These are phyloP conservation scores for Datnioides undecimradiatus DNA, from an alignment of 2,113 vertebrate species.

Conservation along the genomic window DNA sequence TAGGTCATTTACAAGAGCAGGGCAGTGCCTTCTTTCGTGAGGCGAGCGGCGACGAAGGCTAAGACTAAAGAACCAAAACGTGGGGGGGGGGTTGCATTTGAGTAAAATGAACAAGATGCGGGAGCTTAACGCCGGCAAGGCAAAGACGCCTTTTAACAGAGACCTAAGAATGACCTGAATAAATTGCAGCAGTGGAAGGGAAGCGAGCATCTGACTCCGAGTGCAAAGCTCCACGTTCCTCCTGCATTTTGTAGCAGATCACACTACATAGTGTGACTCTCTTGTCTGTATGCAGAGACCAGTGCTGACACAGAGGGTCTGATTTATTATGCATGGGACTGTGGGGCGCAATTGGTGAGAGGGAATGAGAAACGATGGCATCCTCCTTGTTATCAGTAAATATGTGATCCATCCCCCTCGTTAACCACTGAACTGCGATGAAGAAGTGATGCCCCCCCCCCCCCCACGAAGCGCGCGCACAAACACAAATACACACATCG, in stretches of 20 bases:
- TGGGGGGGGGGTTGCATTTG: constrained; percentile 55
- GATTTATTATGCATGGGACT: constrained; percentile 73
- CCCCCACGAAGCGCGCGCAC: too few relatives aligned
- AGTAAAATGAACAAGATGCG: constrained; percentile 57
- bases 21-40: constrained; percentile 68
- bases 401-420: constrained; percentile 63
- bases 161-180: constrained; percentile 70
- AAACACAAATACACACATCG: too few relatives aligned
- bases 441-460: constrained; percentile 37
- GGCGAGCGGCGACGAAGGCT: constrained; percentile 38
- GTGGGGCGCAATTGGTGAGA: constrained; percentile 54
- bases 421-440: constrained; percentile 67
- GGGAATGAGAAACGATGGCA: constrained; percentile 61
- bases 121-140: constrained; percentile 47
- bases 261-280: constrained; percentile 44
- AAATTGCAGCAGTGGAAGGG: constrained; percentile 44
- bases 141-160: constrained; percentile 44
- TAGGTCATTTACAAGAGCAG: constrained; percentile 83
- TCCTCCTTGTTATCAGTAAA: constrained; percentile 74
- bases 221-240: constrained; percentile 45
- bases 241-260: constrained; percentile 59
- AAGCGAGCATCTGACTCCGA: constrained; percentile 34
- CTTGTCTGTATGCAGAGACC: constrained; percentile 47
- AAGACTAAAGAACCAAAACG: constrained; percentile 68
- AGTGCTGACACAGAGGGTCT: constrained; percentile 55